Evolutionary conservation across 1,140 invertebrate species (phyloP).

Genomic region (Anoplolepis gracilipes): DNA sequence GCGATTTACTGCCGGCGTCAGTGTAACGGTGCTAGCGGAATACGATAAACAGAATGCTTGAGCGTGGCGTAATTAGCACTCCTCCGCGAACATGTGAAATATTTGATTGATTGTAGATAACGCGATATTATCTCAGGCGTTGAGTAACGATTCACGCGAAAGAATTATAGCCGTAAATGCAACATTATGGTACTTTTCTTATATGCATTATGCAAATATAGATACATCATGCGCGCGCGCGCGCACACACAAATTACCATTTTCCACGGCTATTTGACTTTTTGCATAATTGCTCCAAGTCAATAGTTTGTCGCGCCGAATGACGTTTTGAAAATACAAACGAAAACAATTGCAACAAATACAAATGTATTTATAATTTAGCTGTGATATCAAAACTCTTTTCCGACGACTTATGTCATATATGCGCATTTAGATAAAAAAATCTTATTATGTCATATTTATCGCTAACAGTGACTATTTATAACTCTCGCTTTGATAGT

Average conservation of each 20-base stretch:
- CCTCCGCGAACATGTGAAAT: constrained; percentile 16
- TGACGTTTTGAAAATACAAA: constrained; percentile 24
- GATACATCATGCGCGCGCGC: constrained; percentile 5
- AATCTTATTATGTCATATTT: too few relatives aligned
- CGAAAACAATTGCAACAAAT: constrained; percentile 58
- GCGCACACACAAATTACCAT: constrained; percentile 47
- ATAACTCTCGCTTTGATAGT: not conserved
- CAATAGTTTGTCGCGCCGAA: constrained; percentile 46
- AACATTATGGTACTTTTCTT: constrained; percentile 43
- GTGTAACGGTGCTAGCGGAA: not conserved
- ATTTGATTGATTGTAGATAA: constrained; percentile 49
- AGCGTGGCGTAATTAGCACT: constrained; percentile 39
- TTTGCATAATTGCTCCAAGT: constrained; percentile 51
- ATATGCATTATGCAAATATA: constrained; percentile 56
- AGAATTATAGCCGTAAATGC: constrained; percentile 49
- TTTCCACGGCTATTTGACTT: constrained; percentile 53
- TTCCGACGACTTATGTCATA: constrained; percentile 52
- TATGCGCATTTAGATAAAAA: not conserved
- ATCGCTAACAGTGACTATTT: not conserved
- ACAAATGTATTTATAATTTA: constrained; percentile 67
- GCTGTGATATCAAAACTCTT: not conserved
- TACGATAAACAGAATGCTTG: constrained; percentile 5
- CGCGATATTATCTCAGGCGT: constrained; percentile 46
- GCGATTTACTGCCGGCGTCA: not conserved
- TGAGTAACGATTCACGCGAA: constrained; percentile 55